Evolutionary conservation across 2,113 vertebrate genomes (phyloP).

Genomic region (Colius striatus): DNA sequence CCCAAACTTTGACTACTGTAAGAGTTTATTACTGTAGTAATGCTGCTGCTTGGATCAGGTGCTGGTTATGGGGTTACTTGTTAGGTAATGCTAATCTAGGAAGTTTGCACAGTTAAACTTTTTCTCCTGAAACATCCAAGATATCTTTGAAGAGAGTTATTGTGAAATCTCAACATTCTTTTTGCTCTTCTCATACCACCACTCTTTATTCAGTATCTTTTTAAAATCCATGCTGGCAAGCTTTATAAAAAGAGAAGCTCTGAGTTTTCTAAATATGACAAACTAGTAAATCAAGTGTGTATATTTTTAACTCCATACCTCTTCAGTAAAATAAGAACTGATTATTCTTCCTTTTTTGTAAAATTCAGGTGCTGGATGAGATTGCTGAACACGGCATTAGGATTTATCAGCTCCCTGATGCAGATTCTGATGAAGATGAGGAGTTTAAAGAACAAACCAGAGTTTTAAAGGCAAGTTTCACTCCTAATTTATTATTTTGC

Average conservation of each 20-base stretch:
- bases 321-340: not conserved
- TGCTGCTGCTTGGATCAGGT: not conserved
- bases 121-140: not conserved
- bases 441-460: conserved; percentile 95
- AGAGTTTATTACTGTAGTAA: too few species aligned
- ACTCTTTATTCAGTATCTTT: not conserved
- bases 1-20: accelerated
- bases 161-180: not conserved
- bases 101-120: not conserved
- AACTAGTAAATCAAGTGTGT: not conserved
- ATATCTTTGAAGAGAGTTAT: not conserved
- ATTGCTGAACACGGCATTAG: conserved; percentile 90
- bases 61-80: accelerated
- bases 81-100: too few species aligned
- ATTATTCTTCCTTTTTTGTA: not conserved
- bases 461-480: conserved; percentile 84
- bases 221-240: not conserved
- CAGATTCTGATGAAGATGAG: conserved; percentile 94
- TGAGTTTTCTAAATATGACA: not conserved
- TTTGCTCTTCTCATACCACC: not conserved
- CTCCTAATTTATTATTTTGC: not conserved
- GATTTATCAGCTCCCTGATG: conserved; percentile 93
- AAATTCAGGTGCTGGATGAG: conserved; percentile 87
- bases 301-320: not conserved
- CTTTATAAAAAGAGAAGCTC: not conserved